Base-by-base conservation (phyloP, 2,797 vertebrate genomes). In the Sebastes cheni region DNA sequence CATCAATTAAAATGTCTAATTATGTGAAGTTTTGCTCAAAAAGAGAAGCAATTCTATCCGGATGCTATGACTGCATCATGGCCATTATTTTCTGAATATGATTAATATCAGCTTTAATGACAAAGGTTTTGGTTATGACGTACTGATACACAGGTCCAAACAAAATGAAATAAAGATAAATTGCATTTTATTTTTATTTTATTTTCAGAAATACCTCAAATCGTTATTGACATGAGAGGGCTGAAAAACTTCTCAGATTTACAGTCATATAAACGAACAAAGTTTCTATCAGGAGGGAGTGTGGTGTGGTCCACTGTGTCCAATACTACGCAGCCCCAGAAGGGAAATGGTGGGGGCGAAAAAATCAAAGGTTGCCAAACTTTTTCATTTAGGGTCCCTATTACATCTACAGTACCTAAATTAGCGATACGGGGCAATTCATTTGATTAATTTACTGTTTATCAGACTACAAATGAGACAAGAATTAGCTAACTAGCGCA, bases 1-100 rank as follows among this genome's bases (percentile, higher is more conserved):
- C 20, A 62, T 70, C 64, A 69, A 52, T 68, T 29, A 60, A 59
- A 87, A 65, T 20, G 32, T 78, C 20, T 30, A 30, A 61, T 71
- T 20, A 56, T 18, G 2, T 4, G 13, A 69, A 4, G 13, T 66
- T 34, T 68, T 61, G n/a, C 18, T 42, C 11, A 32, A 32, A 54
- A 68, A 4, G 20, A 65, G 4, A 30, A 67, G 50, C 9, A 18
- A 56, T 32, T 52, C n/a, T 34, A 2, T 59, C 54, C 27, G 8
- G 52, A 13, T 23, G 60, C 20, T 64, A 22, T 52, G 20, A 61
- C 27, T 36, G 56, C 10, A 39, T 27, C 22, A 23, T 20, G 39
- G 13, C 30, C 13, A 30, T 54, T 70, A 11, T 56, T 18, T 46
- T 36, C 9, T 67, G 23, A 25, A 23, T 27, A 23, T 62, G n/a